Conservation (phyloP, 2,888 invertebrate species). For the Gari tellinella region DNA sequence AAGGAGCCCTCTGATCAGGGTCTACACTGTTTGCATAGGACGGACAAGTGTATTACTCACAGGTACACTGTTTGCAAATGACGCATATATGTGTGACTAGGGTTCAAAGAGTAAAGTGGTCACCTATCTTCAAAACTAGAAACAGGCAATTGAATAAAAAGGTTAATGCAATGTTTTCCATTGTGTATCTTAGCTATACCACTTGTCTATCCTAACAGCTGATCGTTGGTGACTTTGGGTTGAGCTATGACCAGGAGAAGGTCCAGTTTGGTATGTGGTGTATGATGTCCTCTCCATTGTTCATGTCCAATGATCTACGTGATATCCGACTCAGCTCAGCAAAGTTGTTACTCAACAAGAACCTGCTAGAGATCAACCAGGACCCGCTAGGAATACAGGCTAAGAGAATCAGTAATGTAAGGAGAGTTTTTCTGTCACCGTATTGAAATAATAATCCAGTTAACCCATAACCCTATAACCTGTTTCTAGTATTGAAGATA, state of each 20-base stretch:
- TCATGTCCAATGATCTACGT: conserved; percentile 97
- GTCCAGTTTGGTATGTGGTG: conserved; percentile 99
- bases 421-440: not conserved
- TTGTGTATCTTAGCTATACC: no score
- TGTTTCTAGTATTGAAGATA: no score
- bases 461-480: no score
- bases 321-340: conserved; percentile 95
- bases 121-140: no score
- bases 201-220: conserved; percentile 86
- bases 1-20: no score
- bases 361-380: conserved; percentile 96
- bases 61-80: no score
- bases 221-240: conserved; percentile 96
- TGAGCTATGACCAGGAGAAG: conserved; percentile 97
- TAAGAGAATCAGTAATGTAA: conserved; percentile 87
- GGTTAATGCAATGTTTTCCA: no score
- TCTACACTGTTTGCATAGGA: no score
- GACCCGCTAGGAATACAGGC: conserved; percentile 96
- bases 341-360: conserved; percentile 94
- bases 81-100: no score
- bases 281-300: conserved; percentile 95
- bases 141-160: no score
- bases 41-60: no score
- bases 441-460: not conserved
- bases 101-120: no score